Percentiles rank a stretch among this genome's conserved stretches.
Evolutionary conservation across 2,888 invertebrate species (phyloP).

Genomic region (Cerastis rubricosa): DNA sequence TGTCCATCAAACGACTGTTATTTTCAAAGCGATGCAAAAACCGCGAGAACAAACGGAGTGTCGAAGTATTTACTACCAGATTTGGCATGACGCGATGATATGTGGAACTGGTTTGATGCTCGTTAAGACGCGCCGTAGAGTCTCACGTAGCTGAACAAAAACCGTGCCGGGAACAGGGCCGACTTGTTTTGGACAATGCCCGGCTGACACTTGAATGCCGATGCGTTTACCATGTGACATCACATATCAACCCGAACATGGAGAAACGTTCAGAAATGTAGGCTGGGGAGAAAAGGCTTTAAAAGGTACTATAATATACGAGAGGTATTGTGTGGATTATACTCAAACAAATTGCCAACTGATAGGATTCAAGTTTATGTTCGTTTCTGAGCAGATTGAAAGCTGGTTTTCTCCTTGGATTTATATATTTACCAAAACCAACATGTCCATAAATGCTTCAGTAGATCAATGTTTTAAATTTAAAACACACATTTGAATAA

Average conservation of each 20-base stretch:
- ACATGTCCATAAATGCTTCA: not conserved
- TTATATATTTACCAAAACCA: not conserved
- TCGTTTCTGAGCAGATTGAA: slow-evolving; percentile 9
- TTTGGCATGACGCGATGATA: slow-evolving; percentile 85
- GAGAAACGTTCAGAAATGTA: slow-evolving; percentile 63
- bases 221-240: slow-evolving; percentile 81
- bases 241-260: slow-evolving; percentile 67
- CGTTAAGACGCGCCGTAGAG: slow-evolving; percentile 87
- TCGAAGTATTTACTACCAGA: slow-evolving; percentile 84
- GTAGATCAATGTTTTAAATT: slow-evolving; percentile 2
- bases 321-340: slow-evolving; percentile 55
- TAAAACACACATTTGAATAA: not conserved
- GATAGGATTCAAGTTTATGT: slow-evolving; percentile 23
- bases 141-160: slow-evolving; percentile 88
- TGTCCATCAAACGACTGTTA: slow-evolving; percentile 49
- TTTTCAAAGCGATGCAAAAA: slow-evolving; percentile 71
- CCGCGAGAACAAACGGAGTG: slow-evolving; percentile 77
- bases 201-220: slow-evolving; percentile 86
- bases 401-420: slow-evolving; percentile 1
- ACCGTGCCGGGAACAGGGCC: slow-evolving; percentile 79
- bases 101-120: slow-evolving; percentile 87
- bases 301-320: slow-evolving; percentile 49
- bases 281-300: slow-evolving; percentile 59
- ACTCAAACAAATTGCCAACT: slow-evolving; percentile 46
- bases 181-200: slow-evolving; percentile 88